These are phyloP conservation scores for Meriones unguiculatus DNA, from an alignment of 2,113 vertebrate species.

Conservation along the genomic window DNA sequence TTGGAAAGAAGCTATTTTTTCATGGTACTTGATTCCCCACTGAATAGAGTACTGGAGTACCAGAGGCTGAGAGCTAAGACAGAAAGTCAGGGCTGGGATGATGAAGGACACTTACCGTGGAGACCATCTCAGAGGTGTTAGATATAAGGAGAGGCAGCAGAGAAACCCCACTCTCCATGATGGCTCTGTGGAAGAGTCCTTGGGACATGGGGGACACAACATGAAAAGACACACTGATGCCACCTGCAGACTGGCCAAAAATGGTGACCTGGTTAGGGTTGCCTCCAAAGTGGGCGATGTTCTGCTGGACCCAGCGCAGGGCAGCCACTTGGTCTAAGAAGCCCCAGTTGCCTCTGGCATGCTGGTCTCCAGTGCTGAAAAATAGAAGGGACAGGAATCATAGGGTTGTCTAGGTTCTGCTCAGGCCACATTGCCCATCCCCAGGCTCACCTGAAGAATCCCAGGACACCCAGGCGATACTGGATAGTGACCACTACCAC, in stretches of 20 bases:
- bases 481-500: constrained; percentile 56
- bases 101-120: constrained; percentile 36
- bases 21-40: background rate
- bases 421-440: fast-evolving
- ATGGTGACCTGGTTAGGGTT: constrained; percentile 89
- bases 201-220: constrained; percentile 86
- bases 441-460: constrained; percentile 69
- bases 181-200: constrained; percentile 88
- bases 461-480: background rate
- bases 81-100: background rate
- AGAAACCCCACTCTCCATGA: constrained; percentile 90
- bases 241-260: constrained; percentile 90
- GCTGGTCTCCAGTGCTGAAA: constrained; percentile 88
- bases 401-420: background rate
- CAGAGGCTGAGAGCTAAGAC: background rate
- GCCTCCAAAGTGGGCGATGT: constrained; percentile 90
- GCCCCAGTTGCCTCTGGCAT: constrained; percentile 89
- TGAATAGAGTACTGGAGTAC: background rate
- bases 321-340: constrained; percentile 90
- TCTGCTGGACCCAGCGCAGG: constrained; percentile 89
- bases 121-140: background rate
- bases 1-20: fast-evolving
- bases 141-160: constrained; percentile 66
- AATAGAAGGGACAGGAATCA: background rate
- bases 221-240: constrained; percentile 85